A percentile compares a stretch with the other conserved stretches of the same genome.
These are phyloP conservation scores for Peromyscus polionotus DNA, from an alignment of 2,113 vertebrate genomes.

Conservation along the genomic window DNA sequence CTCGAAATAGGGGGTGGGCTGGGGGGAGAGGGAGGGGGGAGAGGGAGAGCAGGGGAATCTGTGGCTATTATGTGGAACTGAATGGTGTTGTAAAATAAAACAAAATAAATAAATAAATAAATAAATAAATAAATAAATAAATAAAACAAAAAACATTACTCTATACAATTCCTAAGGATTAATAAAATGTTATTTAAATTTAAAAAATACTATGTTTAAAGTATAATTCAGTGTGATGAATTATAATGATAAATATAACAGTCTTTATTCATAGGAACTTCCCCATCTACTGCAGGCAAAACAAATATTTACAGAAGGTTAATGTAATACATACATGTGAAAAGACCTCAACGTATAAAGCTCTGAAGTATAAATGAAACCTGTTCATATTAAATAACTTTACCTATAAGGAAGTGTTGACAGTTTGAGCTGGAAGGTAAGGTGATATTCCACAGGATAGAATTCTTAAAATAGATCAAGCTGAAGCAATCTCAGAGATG, in stretches of 20 bases:
- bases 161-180: neutral
- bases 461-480: neutral
- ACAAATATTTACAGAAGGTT: neutral
- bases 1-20: too few relatives aligned
- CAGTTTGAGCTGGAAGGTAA: neutral
- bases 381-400: neutral
- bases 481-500: neutral
- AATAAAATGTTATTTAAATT: neutral
- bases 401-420: neutral
- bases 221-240: neutral
- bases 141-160: neutral
- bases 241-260: neutral
- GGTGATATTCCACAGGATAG: neutral
- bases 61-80: too few relatives aligned
- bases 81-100: too few relatives aligned
- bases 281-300: neutral
- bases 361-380: neutral
- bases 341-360: neutral
- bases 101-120: too few relatives aligned
- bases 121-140: too few relatives aligned
- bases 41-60: too few relatives aligned
- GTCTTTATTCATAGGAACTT: neutral
- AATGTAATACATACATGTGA: neutral
- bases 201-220: neutral
- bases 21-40: too few relatives aligned